phyloP scores from a whole-genome alignment of 2,113 vertebrate genomes.

The Machaerirhynchus nigripectus region DNA sequence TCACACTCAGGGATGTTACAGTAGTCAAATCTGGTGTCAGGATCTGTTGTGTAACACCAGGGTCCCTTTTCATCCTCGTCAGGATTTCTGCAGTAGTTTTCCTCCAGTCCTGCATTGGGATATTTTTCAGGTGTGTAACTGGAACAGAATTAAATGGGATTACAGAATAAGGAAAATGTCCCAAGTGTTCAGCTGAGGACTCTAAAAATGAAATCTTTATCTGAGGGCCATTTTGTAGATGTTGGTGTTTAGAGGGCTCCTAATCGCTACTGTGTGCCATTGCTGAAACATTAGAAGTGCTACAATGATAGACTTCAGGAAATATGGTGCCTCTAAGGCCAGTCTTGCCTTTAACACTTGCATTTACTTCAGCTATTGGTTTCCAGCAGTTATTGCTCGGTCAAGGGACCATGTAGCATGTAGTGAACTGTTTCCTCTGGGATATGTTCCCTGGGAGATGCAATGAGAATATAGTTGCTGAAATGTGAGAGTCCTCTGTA shows the following conservation, averaged over 20 bases:
- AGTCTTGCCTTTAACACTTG: background rate
- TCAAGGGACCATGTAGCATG: background rate
- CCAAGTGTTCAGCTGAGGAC: background rate
- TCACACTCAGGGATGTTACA: constrained; percentile 86
- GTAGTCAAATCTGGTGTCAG: constrained; percentile 80
- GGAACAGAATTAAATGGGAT: background rate
- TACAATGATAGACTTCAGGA: background rate
- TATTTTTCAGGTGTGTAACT: constrained; percentile 55
- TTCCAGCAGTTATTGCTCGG: background rate
- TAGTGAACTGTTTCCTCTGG: background rate
- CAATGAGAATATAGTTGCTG: background rate
- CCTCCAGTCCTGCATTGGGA: constrained; percentile 73
- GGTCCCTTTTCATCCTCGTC: constrained; percentile 79
- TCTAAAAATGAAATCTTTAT: background rate
- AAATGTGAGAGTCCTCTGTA: background rate
- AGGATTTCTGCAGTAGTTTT: constrained; percentile 92
- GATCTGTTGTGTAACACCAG: constrained; percentile 93
- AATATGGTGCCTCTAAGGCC: background rate
- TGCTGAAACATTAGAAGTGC: background rate
- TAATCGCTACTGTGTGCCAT: background rate
- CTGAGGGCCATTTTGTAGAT: background rate
- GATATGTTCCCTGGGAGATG: background rate
- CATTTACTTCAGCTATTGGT: background rate
- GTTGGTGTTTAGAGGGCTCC: background rate
- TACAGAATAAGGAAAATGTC: background rate